Evolutionary conservation across 2,888 invertebrate genomes (phyloP).

Genomic region (Podotricha telesiphe): DNA sequence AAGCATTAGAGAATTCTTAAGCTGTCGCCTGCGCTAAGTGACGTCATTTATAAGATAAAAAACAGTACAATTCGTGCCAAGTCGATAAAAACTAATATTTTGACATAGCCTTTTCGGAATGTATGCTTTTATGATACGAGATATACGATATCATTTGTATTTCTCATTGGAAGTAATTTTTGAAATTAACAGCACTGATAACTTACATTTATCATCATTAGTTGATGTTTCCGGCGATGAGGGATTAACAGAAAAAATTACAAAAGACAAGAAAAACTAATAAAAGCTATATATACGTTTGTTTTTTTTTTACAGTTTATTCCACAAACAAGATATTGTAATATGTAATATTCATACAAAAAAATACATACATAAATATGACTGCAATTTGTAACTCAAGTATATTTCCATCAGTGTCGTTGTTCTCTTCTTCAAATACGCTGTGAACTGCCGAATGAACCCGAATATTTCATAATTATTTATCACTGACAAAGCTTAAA

Average conservation of each 20-base stretch:
- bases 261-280: no score
- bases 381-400: neutral
- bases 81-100: constrained; percentile 26
- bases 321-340: neutral
- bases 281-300: neutral
- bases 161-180: neutral
- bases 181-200: neutral
- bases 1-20: constrained; percentile 31
- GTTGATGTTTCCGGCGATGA: neutral
- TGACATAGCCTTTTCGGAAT: constrained; percentile 16
- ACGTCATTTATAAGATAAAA: constrained; percentile 30
- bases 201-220: constrained; percentile 9
- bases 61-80: constrained; percentile 26
- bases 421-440: neutral
- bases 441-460: constrained; percentile 34
- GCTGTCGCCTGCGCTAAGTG: constrained; percentile 24
- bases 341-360: neutral
- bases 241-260: neutral
- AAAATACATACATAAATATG: neutral
- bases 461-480: constrained; percentile 44
- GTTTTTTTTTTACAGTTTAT: neutral
- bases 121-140: neutral
- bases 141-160: constrained; percentile 2
- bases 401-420: neutral
- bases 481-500: constrained; percentile 51